Conservation (phyloP, 35 echinoderm and acorn worm species). For the Acanthaster planci region DNA sequence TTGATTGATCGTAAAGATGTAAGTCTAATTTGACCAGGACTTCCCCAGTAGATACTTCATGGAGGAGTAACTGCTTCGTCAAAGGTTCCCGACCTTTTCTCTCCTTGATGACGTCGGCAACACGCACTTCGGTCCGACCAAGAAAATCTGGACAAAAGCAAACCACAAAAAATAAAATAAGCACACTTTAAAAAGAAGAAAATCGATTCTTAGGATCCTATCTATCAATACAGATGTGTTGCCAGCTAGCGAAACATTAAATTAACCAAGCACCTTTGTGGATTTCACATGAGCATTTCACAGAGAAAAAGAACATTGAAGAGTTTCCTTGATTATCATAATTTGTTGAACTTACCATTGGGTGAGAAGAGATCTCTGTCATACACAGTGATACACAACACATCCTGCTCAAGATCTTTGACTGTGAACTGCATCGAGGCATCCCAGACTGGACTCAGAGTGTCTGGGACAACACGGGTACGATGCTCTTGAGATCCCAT, state of each 20-base stretch:
- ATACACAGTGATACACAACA: constrained; percentile 95
- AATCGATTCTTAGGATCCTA: too few relatives aligned
- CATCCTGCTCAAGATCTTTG: constrained; percentile 80
- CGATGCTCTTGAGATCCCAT: constrained; percentile 95
- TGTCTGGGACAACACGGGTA: constrained; percentile 82
- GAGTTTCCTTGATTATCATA: neutral
- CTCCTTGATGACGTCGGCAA: constrained; percentile 88
- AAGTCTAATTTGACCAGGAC: constrained; percentile 88
- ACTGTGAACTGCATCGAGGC: constrained; percentile 88
- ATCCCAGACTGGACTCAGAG: constrained; percentile 90
- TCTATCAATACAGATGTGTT: too few relatives aligned
- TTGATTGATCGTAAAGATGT: constrained; percentile 69
- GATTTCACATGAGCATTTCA: too few relatives aligned
- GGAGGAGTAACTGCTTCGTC: constrained; percentile 75
- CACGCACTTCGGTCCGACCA: constrained; percentile 88
- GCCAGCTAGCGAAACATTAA: too few relatives aligned
- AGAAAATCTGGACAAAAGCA: constrained; percentile 83
- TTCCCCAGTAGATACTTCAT: constrained; percentile 94
- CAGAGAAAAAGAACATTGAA: too few relatives aligned
- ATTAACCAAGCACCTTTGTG: too few relatives aligned
- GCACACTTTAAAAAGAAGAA: too few relatives aligned
- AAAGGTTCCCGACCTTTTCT: constrained; percentile 71
- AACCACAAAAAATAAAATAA: neutral
- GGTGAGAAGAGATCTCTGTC: constrained; percentile 93
- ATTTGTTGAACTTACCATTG: constrained; percentile 59